Percentiles rank a stretch among this genome's conserved stretches.
Evolutionary conservation across 2,113 vertebrate genomes (phyloP).

Genomic region (Scatophagus argus): DNA sequence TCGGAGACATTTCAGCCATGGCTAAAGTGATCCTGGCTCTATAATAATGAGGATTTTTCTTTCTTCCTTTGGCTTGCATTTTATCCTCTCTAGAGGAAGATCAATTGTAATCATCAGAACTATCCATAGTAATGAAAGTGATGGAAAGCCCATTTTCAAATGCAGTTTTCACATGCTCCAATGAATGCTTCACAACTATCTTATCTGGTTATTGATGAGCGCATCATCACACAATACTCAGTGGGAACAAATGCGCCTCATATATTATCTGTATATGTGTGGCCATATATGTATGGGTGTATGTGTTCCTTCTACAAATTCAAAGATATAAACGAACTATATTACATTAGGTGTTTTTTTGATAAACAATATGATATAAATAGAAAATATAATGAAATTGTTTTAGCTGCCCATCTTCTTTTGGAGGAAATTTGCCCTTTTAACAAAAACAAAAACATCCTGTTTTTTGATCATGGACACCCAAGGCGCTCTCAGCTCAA

Average conservation of each 20-base stretch:
- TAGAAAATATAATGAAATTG: background rate
- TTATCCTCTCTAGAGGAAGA: conserved; percentile 53
- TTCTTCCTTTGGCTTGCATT: conserved; percentile 31
- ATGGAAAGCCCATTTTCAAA: conserved; percentile 44
- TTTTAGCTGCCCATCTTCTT: background rate
- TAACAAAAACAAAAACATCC: too few species aligned
- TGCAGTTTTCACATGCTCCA: conserved; percentile 42
- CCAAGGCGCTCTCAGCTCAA: background rate
- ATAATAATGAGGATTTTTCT: conserved; percentile 36
- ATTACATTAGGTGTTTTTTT: background rate
- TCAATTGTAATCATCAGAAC: conserved; percentile 71
- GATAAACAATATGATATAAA: background rate
- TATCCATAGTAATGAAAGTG: conserved; percentile 45
- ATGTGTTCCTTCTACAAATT: background rate
- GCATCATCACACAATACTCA: background rate
- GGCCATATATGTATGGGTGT: too few species aligned
- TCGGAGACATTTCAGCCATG: conserved; percentile 12
- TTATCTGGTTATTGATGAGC: conserved; percentile 50
- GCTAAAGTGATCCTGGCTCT: conserved; percentile 21
- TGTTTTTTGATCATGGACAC: background rate
- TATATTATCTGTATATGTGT: background rate
- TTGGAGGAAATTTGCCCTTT: background rate
- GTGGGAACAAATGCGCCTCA: background rate
- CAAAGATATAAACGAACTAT: background rate
- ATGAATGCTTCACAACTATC: conserved; percentile 48